Conservation (phyloP, 2,797 vertebrate species). For the Channa striata region DNA sequence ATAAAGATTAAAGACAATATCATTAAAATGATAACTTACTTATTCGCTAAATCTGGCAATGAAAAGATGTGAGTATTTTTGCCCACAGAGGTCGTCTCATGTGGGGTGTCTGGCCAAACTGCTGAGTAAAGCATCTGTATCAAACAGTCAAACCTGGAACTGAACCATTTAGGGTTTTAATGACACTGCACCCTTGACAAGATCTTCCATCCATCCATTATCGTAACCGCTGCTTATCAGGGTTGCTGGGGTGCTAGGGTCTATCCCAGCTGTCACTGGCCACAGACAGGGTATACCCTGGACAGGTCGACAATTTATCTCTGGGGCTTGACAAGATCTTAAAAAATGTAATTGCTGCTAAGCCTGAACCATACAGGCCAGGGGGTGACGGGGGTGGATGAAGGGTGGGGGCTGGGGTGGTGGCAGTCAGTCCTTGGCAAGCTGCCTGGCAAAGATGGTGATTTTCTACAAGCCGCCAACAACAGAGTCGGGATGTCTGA, state of each 20-base stretch:
- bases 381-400: slow-evolving; percentile 35
- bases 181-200: slow-evolving; percentile 75
- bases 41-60: slow-evolving; percentile 7
- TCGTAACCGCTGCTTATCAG: too few relatives aligned
- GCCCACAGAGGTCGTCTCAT: slow-evolving; percentile 27
- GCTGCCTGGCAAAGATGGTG: slow-evolving; percentile 76
- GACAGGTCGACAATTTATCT: too few relatives aligned
- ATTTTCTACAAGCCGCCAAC: slow-evolving; percentile 81
- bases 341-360: slow-evolving; percentile 79
- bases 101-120: slow-evolving; percentile 60
- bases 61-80: slow-evolving; percentile 12
- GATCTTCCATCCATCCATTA: slow-evolving; percentile 51
- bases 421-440: slow-evolving; percentile 59
- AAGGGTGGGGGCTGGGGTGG: slow-evolving; percentile 13
- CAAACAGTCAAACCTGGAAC: slow-evolving; percentile 60
- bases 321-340: slow-evolving; percentile 72
- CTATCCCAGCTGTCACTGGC: too few relatives aligned
- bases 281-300: too few relatives aligned
- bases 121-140: slow-evolving; percentile 62
- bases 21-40: slow-evolving; percentile 3
- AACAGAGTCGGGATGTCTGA: slow-evolving; percentile 76
- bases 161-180: slow-evolving; percentile 70
- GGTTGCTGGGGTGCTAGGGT: too few relatives aligned
- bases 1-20: background rate
- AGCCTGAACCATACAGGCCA: slow-evolving; percentile 65